Base-by-base conservation (phyloP, 2,113 vertebrate genomes). In the Cinclus mexicanus region DNA sequence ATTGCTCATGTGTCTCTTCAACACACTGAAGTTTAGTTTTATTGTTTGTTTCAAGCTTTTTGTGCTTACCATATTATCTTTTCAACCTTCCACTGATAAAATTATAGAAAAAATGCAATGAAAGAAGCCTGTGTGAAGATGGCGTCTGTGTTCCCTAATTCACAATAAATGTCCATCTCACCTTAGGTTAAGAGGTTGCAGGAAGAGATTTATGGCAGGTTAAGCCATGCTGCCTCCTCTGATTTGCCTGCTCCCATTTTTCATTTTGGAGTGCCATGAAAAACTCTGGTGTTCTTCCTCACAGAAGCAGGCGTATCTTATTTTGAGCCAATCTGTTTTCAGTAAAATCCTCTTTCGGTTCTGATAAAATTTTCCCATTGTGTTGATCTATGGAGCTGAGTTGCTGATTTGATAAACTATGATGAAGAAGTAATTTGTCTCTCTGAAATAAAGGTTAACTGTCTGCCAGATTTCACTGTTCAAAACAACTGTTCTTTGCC, bases 361-460 rank as follows among this genome's bases (percentile, higher is more conserved):
- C 64, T 91, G 84, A 83, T 59, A 91, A 77, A 53, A 46, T 44
- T 81, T 91, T 81, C 52, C 49, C 7, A 19, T 60, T 64, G 69
- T 77, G 39, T 67, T 92, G 74, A 91, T 96, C 82, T 89, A 50
- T 95, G 81, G 65, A 85, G 35, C 83, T 77, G 86, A 79, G 86
- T 53, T 90, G 47, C 77, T 89, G 70, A 94, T 93, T 96, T 93
- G 95, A 97, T 97, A 95, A 96, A 96, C 95, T 92, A 69, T 79
- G 94, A 77, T 64, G 79, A 84, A 95, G 91, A 97, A 87, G 86
- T 83, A 69, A 79, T 96, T 96, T 82, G 78, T 97, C 94, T 96
- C 80, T 87, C 90, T 94, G 90, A 95, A 97, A 94, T 89, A 89
- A 94, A 96, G 84, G 95, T 97, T 89, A 95, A 90, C 95, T 88